phyloP scores from a whole-genome alignment of 2,797 vertebrate genomes.

The Myotis myotis region DNA sequence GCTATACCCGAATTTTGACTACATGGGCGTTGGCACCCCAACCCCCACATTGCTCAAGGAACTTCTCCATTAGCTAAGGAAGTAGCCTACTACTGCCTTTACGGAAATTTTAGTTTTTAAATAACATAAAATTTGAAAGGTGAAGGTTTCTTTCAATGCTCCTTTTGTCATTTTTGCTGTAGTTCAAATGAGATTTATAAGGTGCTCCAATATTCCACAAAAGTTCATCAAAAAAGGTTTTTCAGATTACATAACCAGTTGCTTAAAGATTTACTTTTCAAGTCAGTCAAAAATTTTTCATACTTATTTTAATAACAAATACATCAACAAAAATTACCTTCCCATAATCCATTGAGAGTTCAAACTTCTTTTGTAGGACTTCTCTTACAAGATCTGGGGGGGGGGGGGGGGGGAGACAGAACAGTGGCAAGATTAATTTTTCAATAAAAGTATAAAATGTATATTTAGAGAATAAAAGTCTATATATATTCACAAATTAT shows the following conservation, averaged over 20 bases:
- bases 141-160: neutral
- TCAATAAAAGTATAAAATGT: slow-evolving; percentile 36
- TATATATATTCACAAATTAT: neutral
- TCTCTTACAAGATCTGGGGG: slow-evolving; percentile 84
- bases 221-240: neutral
- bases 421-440: slow-evolving; percentile 74
- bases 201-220: neutral
- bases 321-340: slow-evolving; percentile 83
- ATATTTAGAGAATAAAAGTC: neutral
- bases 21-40: neutral
- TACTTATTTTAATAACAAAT: slow-evolving; percentile 10
- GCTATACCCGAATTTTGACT: neutral
- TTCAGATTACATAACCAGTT: neutral
- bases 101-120: neutral
- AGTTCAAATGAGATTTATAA: neutral
- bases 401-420: neutral
- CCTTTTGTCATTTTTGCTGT: neutral
- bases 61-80: neutral
- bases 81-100: neutral
- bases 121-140: neutral
- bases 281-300: neutral
- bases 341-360: slow-evolving; percentile 81
- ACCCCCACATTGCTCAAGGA: neutral
- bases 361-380: slow-evolving; percentile 82
- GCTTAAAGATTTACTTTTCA: slow-evolving; percentile 29